Percentiles rank a stretch among this genome's conserved stretches.
phyloP scores from a whole-genome alignment of 2,797 vertebrate genomes.

The Rousettus madagascariensis region DNA sequence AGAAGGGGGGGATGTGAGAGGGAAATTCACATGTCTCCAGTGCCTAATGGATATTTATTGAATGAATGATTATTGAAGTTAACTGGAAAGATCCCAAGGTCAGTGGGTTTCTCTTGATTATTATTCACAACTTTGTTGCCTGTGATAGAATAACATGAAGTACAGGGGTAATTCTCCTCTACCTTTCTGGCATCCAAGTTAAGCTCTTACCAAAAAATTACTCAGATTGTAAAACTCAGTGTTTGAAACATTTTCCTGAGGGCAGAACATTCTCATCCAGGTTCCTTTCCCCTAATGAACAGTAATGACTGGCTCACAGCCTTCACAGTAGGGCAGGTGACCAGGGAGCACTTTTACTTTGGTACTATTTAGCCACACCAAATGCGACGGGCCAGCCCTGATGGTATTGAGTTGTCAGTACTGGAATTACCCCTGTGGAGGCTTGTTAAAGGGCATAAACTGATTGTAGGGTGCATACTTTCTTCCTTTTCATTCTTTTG shows the following conservation, averaged over 20 bases:
- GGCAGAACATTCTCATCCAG: not conserved
- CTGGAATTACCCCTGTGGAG: not conserved
- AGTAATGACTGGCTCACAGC: not conserved
- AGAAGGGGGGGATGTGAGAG: not conserved
- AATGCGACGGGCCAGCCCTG: not conserved
- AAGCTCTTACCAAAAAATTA: not conserved
- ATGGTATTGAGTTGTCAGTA: not conserved
- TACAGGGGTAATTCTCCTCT: not conserved
- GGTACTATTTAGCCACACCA: not conserved
- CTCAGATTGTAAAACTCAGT: not conserved
- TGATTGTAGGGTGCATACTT: not conserved
- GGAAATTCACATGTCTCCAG: not conserved
- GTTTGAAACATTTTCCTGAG: slow-evolving; percentile 26
- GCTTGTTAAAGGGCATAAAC: not conserved
- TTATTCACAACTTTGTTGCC: slow-evolving; percentile 13
- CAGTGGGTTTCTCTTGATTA: not conserved
- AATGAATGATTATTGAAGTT: not conserved
- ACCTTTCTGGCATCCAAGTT: not conserved
- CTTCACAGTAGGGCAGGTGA: not conserved
- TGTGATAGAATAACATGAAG: not conserved
- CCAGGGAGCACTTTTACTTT: not conserved
- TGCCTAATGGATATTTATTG: not conserved
- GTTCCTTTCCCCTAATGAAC: not conserved
- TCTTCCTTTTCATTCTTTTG: not conserved
- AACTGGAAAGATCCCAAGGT: slow-evolving; percentile 32